These are phyloP conservation scores for Cheilosia vernalis DNA, from an alignment of 2,888 invertebrate species.

Conservation along the genomic window DNA sequence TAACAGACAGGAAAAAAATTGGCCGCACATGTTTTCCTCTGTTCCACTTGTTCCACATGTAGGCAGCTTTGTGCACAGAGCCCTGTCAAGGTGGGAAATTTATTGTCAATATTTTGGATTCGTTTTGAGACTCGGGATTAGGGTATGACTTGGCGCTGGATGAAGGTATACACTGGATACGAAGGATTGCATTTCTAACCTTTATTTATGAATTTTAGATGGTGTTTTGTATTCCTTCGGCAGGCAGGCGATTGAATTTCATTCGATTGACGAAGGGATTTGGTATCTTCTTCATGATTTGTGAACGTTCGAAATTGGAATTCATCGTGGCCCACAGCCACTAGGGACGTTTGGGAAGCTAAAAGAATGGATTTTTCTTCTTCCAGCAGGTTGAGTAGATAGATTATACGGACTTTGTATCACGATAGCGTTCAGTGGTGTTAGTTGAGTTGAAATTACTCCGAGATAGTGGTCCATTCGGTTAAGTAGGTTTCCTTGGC, in stretches of 20 bases:
- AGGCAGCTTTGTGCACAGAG: conserved; percentile 4
- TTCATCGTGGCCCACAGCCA: neutral
- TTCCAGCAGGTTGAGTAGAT: no score
- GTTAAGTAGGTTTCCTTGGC: no score
- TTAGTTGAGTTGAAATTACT: no score
- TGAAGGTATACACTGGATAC: conserved; percentile 19
- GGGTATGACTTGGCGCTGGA: conserved; percentile 33
- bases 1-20: neutral
- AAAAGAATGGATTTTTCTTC: no score
- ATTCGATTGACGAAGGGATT: conserved; percentile 28
- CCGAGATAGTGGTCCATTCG: no score
- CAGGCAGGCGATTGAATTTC: conserved; percentile 15
- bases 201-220: conserved; percentile 61
- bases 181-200: conserved; percentile 26
- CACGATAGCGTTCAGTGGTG: no score
- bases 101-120: conserved; percentile 67
- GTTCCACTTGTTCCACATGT: neutral
- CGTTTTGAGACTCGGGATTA: conserved; percentile 35
- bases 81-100: conserved; percentile 68
- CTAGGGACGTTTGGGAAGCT: neutral
- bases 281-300: conserved; percentile 20
- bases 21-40: conserved; percentile 18
- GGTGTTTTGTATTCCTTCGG: conserved; percentile 12
- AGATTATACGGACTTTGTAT: no score
- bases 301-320: conserved; percentile 6